Evolutionary conservation across 2,888 invertebrate species (phyloP).

Genomic region (Noctua comes): DNA sequence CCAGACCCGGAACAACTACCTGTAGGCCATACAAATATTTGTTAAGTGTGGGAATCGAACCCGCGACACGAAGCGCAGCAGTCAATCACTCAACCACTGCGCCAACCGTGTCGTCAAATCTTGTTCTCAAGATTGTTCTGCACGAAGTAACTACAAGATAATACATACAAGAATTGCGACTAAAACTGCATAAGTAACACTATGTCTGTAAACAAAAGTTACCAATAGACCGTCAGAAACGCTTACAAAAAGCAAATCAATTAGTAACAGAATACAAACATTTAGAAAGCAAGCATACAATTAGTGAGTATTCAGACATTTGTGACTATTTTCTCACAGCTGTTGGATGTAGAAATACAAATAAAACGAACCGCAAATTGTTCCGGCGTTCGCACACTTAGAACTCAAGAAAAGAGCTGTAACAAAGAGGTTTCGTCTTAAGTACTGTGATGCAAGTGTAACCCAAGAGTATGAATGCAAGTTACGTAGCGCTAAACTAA

Average conservation of each 20-base stretch:
- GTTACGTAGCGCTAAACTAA: slow-evolving; percentile 23
- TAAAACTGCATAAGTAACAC: neutral
- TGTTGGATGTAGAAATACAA: slow-evolving; percentile 28
- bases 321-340: slow-evolving; percentile 44
- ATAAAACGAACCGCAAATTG: slow-evolving; percentile 44
- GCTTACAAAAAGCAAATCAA: slow-evolving; percentile 18
- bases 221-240: neutral
- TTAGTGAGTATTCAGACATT: slow-evolving; percentile 29
- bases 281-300: slow-evolving; percentile 49
- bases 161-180: neutral
- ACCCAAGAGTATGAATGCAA: slow-evolving; percentile 43
- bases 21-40: no score
- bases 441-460: slow-evolving; percentile 50
- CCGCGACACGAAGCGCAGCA: no score
- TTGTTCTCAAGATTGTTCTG: neutral
- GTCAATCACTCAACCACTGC: no score
- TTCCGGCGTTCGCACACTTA: slow-evolving; percentile 54
- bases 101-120: no score
- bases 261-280: slow-evolving; percentile 23
- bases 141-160: neutral
- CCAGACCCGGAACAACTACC: no score
- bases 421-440: slow-evolving; percentile 58
- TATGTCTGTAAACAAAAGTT: slow-evolving; percentile 8
- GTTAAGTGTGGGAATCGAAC: no score
- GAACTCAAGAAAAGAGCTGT: slow-evolving; percentile 52